A percentile compares a stretch with the other conserved stretches of the same genome.
Evolutionary conservation across 2,113 vertebrate species (phyloP).

Genomic region (Stigmatopora nigra): DNA sequence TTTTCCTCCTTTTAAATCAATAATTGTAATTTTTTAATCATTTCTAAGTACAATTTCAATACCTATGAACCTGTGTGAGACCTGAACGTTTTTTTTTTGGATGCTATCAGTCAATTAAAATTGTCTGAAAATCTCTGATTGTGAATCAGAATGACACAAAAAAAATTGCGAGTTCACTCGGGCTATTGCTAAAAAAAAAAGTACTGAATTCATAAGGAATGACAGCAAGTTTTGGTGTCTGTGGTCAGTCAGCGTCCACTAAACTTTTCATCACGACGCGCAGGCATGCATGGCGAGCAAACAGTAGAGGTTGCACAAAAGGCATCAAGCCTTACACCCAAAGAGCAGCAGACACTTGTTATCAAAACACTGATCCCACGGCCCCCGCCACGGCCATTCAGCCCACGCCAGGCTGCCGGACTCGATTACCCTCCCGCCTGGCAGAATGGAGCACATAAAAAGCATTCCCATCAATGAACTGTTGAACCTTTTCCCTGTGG

Average conservation of each 20-base stretch:
- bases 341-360: constrained; percentile 73
- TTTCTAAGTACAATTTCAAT: too few species aligned
- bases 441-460: constrained; percentile 71
- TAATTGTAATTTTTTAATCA: too few species aligned
- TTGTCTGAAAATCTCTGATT: too few species aligned
- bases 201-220: neutral
- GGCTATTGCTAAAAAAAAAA: neutral
- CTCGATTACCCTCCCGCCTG: constrained; percentile 64
- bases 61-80: too few species aligned
- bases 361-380: constrained; percentile 73
- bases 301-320: constrained; percentile 64
- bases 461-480: constrained; percentile 75
- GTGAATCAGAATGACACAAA: too few species aligned
- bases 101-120: too few species aligned
- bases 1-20: too few species aligned
- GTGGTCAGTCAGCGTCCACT: constrained; percentile 40
- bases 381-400: constrained; percentile 61
- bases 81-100: neutral
- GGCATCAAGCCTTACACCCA: constrained; percentile 61
- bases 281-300: constrained; percentile 67
- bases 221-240: constrained; percentile 13
- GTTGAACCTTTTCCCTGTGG: constrained; percentile 70
- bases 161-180: neutral
- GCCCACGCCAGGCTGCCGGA: constrained; percentile 54
- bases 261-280: constrained; percentile 47